phyloP scores from a whole-genome alignment of 2,888 invertebrate genomes.

The Fissipunctia ypsillon region DNA sequence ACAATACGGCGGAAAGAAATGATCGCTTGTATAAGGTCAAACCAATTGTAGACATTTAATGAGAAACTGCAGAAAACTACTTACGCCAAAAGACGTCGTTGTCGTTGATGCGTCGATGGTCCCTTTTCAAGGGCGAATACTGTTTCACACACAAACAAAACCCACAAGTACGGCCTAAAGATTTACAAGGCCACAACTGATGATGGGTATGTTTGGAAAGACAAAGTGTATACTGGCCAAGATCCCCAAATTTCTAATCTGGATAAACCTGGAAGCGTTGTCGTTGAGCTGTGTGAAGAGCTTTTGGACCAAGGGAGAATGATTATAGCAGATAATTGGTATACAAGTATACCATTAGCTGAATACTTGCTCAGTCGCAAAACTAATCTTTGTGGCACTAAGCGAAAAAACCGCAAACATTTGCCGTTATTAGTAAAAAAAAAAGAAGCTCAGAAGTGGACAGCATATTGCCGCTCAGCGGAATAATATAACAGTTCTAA shows the following conservation, averaged over 20 bases:
- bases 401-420: slow-evolving; percentile 43
- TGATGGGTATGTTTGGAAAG: slow-evolving; percentile 41
- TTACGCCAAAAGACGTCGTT: slow-evolving; percentile 47
- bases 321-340: slow-evolving; percentile 56
- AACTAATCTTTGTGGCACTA: slow-evolving; percentile 50
- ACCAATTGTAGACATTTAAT: slow-evolving; percentile 56
- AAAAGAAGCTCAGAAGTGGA: slow-evolving; percentile 48
- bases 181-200: slow-evolving; percentile 53
- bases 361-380: slow-evolving; percentile 31
- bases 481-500: slow-evolving; percentile 53
- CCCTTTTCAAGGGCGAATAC: slow-evolving; percentile 52
- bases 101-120: slow-evolving; percentile 64
- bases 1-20: slow-evolving; percentile 47
- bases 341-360: slow-evolving; percentile 57
- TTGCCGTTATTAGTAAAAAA: slow-evolving; percentile 53
- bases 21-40: slow-evolving; percentile 59
- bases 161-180: slow-evolving; percentile 60
- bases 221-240: slow-evolving; percentile 50
- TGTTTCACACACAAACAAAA: slow-evolving; percentile 55
- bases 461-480: slow-evolving; percentile 50
- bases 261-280: slow-evolving; percentile 52
- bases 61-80: slow-evolving; percentile 44
- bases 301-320: slow-evolving; percentile 50
- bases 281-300: slow-evolving; percentile 44
- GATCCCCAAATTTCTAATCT: slow-evolving; percentile 33